Conservation (phyloP, 1,140 invertebrate genomes). For the Rhopalosiphum padi region DNA sequence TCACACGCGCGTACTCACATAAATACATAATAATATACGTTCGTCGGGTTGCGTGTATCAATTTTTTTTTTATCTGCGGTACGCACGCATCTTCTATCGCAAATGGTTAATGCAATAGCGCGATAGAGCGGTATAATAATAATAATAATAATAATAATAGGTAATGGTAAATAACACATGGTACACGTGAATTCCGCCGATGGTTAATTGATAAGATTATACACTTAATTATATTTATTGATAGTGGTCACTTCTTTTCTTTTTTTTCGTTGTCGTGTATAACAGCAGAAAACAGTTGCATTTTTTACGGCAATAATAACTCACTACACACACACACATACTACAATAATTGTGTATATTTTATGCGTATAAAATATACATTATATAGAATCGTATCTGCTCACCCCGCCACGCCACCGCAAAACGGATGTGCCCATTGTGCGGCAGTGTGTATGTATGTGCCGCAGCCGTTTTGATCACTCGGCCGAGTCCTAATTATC, state of each 20-base stretch:
- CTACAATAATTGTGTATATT: background rate
- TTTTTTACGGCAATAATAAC: slow-evolving; percentile 2
- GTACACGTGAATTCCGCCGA: background rate
- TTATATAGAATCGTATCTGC: background rate
- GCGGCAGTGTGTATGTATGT: background rate
- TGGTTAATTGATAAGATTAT: background rate
- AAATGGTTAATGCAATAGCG: too few relatives aligned
- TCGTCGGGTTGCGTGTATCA: background rate
- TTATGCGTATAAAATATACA: background rate
- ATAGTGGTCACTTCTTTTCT: background rate
- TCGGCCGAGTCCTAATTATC: slow-evolving; percentile 51
- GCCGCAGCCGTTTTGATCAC: slow-evolving; percentile 28
- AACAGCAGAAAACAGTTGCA: background rate
- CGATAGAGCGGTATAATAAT: background rate
- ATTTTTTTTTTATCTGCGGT: background rate
- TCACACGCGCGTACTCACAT: too few relatives aligned
- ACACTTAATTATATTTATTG: too few relatives aligned
- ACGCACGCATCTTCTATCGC: background rate
- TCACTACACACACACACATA: slow-evolving; percentile 11
- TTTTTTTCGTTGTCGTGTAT: background rate
- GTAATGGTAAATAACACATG: background rate
- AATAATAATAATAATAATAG: background rate
- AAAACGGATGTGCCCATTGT: slow-evolving; percentile 49
- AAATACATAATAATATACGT: background rate
- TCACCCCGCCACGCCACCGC: background rate